These are phyloP conservation scores for Lamellibrachia luymesi DNA, from an alignment of 1,140 invertebrate species.

Conservation along the genomic window DNA sequence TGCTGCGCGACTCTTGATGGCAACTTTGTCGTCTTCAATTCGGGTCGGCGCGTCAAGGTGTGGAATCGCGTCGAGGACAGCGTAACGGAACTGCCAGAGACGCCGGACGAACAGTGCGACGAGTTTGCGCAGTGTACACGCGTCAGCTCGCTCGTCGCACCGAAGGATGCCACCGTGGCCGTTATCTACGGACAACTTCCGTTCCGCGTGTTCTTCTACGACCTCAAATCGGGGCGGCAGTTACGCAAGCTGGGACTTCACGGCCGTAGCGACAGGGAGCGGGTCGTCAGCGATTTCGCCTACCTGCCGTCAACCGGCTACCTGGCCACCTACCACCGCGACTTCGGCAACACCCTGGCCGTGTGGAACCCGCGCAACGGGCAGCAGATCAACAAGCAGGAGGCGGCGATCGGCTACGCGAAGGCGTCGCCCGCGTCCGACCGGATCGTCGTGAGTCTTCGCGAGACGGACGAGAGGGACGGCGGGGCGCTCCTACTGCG, in stretches of 20 bases:
- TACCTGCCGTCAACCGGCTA: constrained; percentile 21
- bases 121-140: neutral
- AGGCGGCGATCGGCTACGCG: constrained; percentile 8
- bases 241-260: neutral
- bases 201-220: constrained; percentile 12
- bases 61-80: neutral
- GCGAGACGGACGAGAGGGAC: neutral
- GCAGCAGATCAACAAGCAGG: constrained; percentile 1
- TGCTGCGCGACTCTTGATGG: constrained; percentile 15
- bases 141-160: neutral
- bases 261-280: neutral
- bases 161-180: constrained; percentile 17
- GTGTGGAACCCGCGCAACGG: constrained; percentile 25
- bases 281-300: constrained; percentile 15
- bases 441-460: constrained; percentile 18
- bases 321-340: constrained; percentile 17
- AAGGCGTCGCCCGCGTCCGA: constrained; percentile 22
- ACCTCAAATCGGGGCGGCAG: constrained; percentile 11
- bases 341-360: constrained; percentile 18
- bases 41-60: constrained; percentile 16
- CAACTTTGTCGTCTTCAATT: constrained; percentile 18
- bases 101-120: neutral
- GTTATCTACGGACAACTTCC: constrained; percentile 16
- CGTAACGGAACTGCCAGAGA: neutral
- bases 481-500: constrained; percentile 19